Evolutionary conservation across 2,888 invertebrate species (phyloP), one percentile per base, ranked within the genome.

Genomic region (Tachina grossa): DNA sequence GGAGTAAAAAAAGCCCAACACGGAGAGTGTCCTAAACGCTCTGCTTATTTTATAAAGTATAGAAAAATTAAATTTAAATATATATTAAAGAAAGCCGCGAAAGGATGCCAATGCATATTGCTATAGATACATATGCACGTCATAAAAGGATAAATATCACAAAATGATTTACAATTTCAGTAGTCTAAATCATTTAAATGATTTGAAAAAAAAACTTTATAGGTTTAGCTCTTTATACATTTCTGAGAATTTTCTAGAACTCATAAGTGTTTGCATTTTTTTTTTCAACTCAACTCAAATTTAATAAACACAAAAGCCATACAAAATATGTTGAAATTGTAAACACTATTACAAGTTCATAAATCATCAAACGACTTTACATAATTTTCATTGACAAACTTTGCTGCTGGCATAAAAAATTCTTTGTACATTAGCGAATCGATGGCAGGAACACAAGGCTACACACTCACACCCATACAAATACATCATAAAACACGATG

Each of bases 311-410:
- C 1, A 63, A 19, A 47, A 22, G 19, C 22, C 16, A 65, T 0
- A n/a, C 5, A 57, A 39, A 41, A 4, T 16, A 72, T 66, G 31
- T 51, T 51, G 19, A 47, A 59, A 68, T 39, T 59, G 74, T 75
- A 68, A 82, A 82, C 55, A 69, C 55, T 61, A 71, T 77, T 57
- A 75, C 55, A 78, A 65, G 74, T 71, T 75, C 82, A 85, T 85
- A 82, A 82, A 85, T 85, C 74, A 85, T 85, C 63, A 55, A 66
- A 82, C 49, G 45, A 69, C 49, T 77, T 74, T 68, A 74, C 68
- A 78, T 78, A 65, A 75, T 71, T 82, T 85, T 75, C 74, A 78
- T 74, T 78, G 82, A 63, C 69, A 82, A 59, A 47, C 61, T 68
- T 77, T 55, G 71, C 49, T 59, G 47, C 11, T 53, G 55, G 22